Percentiles rank a stretch among this genome's conserved stretches.
phyloP scores from a whole-genome alignment of 2,888 invertebrate genomes.

The Rosalia funebris region DNA sequence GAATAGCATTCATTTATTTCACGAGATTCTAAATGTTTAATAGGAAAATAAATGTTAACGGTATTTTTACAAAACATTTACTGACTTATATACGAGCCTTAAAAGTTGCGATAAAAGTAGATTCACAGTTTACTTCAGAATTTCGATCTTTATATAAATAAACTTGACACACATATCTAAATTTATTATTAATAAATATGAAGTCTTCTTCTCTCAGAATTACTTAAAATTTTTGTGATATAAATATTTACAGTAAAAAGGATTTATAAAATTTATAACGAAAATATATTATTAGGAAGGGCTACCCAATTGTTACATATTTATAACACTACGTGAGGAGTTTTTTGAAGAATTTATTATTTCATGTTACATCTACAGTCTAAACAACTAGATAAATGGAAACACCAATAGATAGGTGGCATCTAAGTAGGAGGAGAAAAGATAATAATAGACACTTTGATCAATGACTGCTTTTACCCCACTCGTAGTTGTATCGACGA shows the following conservation, averaged over 20 bases:
- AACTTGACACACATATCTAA: slow-evolving; percentile 34
- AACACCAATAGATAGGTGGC: slow-evolving; percentile 12
- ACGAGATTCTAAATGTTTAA: slow-evolving; percentile 30
- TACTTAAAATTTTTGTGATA: slow-evolving; percentile 12
- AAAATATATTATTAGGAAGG: slow-evolving; percentile 15
- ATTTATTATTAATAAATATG: slow-evolving; percentile 32
- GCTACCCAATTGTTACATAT: slow-evolving; percentile 18
- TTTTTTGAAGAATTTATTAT: slow-evolving; percentile 20
- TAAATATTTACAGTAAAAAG: slow-evolving; percentile 19
- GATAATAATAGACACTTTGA: slow-evolving; percentile 17
- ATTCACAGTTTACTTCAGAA: slow-evolving; percentile 48
- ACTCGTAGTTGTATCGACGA: background rate
- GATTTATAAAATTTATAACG: slow-evolving; percentile 23
- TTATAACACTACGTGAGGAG: slow-evolving; percentile 6
- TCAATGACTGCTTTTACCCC: slow-evolving; percentile 4
- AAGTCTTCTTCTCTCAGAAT: slow-evolving; percentile 16
- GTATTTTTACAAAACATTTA: slow-evolving; percentile 23
- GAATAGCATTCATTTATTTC: slow-evolving; percentile 10
- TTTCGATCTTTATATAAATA: slow-evolving; percentile 37
- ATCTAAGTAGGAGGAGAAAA: slow-evolving; percentile 19
- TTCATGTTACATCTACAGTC: slow-evolving; percentile 25
- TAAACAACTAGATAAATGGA: slow-evolving; percentile 20
- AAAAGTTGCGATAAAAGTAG: slow-evolving; percentile 47
- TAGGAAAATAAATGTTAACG: slow-evolving; percentile 29
- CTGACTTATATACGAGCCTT: slow-evolving; percentile 30